Conservation (phyloP, 2,797 vertebrate genomes). For the Amblyraja radiata region DNA sequence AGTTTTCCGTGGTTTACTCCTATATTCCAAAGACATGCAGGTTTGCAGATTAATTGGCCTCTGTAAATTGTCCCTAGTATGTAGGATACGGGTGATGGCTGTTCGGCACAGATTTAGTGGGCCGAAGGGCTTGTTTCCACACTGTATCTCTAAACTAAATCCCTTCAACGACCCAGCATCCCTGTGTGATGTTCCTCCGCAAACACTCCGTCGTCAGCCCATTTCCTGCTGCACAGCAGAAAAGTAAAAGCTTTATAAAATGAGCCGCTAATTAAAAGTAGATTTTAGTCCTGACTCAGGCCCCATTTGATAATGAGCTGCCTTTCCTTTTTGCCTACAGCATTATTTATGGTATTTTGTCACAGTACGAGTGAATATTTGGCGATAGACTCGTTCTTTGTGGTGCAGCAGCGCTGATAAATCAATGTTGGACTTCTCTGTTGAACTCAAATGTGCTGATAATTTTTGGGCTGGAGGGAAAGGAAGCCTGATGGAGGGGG, state of each 20-base stretch:
- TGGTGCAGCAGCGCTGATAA: neutral
- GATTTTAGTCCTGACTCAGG: conserved; percentile 27
- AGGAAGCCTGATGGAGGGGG: neutral
- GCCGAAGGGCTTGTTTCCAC: no score
- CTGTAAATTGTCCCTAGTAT: no score
- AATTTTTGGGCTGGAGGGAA: neutral
- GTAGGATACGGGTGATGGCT: no score
- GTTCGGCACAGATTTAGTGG: no score
- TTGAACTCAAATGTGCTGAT: neutral
- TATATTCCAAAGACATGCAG: no score
- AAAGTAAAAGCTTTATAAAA: neutral
- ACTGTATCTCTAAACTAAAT: no score
- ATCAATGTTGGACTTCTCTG: neutral
- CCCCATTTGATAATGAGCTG: conserved; percentile 21
- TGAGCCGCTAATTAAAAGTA: conserved; percentile 20
- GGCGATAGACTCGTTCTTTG: neutral
- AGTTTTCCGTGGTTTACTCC: no score
- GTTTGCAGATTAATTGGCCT: no score
- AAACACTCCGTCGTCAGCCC: neutral
- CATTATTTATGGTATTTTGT: neutral
- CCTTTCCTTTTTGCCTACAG: neutral
- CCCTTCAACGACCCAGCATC: neutral
- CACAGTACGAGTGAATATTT: neutral
- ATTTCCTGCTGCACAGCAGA: neutral
- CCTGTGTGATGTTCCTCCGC: neutral